Conservation (phyloP, 2,113 vertebrate species). For the Bucco capensis region DNA sequence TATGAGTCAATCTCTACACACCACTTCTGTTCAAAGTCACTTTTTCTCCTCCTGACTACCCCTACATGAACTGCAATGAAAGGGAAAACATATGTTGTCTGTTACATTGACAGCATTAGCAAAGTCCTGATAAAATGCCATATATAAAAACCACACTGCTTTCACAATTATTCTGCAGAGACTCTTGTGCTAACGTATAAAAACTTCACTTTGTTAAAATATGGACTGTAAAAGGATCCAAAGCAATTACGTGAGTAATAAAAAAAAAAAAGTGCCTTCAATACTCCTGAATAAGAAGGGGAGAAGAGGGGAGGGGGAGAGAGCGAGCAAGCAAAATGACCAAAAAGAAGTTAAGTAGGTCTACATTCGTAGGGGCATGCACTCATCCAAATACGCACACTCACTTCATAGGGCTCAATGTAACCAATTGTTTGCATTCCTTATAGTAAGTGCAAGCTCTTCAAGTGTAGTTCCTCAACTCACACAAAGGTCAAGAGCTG, state of each 20-base stretch:
- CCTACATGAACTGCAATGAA: background rate
- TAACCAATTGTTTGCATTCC: conserved; percentile 4
- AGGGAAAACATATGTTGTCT: background rate
- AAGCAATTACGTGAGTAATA: background rate
- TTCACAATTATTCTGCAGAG: background rate
- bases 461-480: background rate
- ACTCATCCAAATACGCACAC: background rate
- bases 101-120: background rate
- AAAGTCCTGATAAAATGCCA: background rate
- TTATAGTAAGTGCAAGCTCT: background rate
- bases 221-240: background rate
- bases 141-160: background rate
- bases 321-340: background rate
- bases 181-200: background rate
- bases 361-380: background rate
- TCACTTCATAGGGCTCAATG: background rate
- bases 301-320: background rate
- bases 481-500: conserved; percentile 31
- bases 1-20: background rate
- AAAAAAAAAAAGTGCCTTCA: background rate
- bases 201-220: background rate
- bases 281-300: background rate
- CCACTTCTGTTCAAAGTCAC: background rate
- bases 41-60: background rate
- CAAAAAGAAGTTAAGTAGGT: background rate